Base-by-base conservation (phyloP, 2,797 vertebrate species). In the Triplophysa bombifrons region DNA sequence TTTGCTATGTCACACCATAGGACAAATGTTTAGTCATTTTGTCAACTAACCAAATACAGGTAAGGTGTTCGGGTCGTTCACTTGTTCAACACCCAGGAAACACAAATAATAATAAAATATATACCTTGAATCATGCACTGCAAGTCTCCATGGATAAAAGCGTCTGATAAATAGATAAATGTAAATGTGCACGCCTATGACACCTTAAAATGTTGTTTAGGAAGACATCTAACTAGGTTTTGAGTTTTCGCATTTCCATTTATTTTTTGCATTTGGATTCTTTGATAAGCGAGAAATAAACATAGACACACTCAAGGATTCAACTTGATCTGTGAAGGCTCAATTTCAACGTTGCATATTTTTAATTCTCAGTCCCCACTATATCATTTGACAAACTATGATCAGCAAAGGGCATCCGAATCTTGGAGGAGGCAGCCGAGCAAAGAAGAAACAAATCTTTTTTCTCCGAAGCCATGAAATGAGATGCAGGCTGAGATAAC, bases 401-500 rank as follows among this genome's bases (percentile, higher is more conserved):
- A 8, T 66, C 25, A 38, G 44, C 46, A 72, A 67, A 55, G 14
- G 9, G 34, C 19, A 19, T 72, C 74, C 38, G 65, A 10, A 63
- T 16, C 41, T 13, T 68, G 46, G n/a, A 73, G 56, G 48, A 9
- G 34, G 68, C 51, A 7, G 38, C 66, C 61, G 2, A 48, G 19
- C 34, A 25, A 60, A 78, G 74, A 72, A 69, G 75, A 78, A 82
- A 44, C 63, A 34, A 55, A 67, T 46, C 7, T 25, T 48, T 60
- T 44, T 67, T 51, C 30, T 27, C 64, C 56, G 58, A 55, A 74
- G 76, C 30, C 65, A 64, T 16, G 11, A 56, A 34, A 64, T 64
- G 16, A 58, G 66, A 80, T 80, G 44, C 34, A 58, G 61, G 48
- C 20, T 14, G 58, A 22, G 81, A 83, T 72, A 76, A 71, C 48